Base-by-base conservation (phyloP, 2,888 invertebrate species). In the Pachydiplax longipennis region DNA sequence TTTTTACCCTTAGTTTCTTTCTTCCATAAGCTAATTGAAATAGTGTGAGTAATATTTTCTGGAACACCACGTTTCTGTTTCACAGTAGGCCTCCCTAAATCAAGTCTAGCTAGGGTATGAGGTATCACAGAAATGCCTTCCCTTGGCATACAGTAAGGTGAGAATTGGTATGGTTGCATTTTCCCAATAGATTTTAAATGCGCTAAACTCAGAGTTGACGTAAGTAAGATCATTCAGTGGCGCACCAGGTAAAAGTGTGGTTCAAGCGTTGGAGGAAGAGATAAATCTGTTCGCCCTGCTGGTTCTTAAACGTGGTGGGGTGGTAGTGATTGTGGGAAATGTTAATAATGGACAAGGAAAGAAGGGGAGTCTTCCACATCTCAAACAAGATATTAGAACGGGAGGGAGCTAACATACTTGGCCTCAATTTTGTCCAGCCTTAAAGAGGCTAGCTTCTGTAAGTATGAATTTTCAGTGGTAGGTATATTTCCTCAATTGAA, bases 231-330 rank as follows among this genome's bases (percentile, higher is more conserved):
- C 53, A 81, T 61, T 35, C 35, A 81, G 92, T 93, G 94, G 95
- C 95, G 95, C 95, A 95, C 95, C 95, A 95, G 95, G 95, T 95
- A 95, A 94, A 92, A 61, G 87, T 87, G 87, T 87, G 58, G 87
- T 61, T 65, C 87, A 87, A 87, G 87, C 87, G 25, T 65, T 87
- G 87, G 87, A 87, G 87, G 87, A 87, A 87, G 87, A 87, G 58
- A 18, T 87, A 37, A n/a, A 87, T 61, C 87, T 15, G 58, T 61
- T 87, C 87, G 37, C 61, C 87, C 87, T 61, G 58, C 87, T 61
- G 87, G 58, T 87, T 61, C 37, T 65, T 61, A 37, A 87, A 61
- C 37, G 40, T 53, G 25, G 87, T 61, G 87, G 73, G 87, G 35
- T 87, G 61, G 58, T 87, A 58, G 53, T 58, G 83, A 83, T 83